Evolutionary conservation across 2,113 vertebrate species (phyloP), one percentile per base, ranked within the genome.

Genomic region (Heteronetta atricapilla): DNA sequence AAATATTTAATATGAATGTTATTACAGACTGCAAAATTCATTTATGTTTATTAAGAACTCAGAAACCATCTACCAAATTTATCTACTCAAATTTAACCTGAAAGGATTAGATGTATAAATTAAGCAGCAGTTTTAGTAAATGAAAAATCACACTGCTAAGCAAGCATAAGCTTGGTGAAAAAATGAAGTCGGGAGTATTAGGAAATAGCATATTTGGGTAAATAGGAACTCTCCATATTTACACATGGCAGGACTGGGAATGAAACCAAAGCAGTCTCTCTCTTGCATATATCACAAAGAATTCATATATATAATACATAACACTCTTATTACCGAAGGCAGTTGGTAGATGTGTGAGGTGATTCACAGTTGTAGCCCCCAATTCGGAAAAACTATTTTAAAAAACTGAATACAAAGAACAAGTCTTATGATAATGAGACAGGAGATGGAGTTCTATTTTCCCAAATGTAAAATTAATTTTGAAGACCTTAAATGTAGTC

Each of bases 151-250:
- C 34, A 17, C 50, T 25, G 10, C 40, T 75, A 77, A 74, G 9
- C 28, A 44, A 90, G 52, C 22, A 21, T 25, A 60, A 42, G 18
- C 4, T 20, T 44, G 10, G 56, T 38, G 3, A 0, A 5, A 31
- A 74, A 64, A 6, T n/a, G 36, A 67, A 70, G 34, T 13, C 53
- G 22, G 29, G 26, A 86, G 11, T 40, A 36, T 15, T 38, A 77
- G 48, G 48, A 94, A 82, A 93, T 48, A 16, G 34, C 6, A 4
- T 56, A 28, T 81, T 86, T 77, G 42, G 59, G 76, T 64, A 93
- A 88, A 93, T n/a, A 91, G 86, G 68, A 86, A 34, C 38, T 86
- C 52, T 81, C 46, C 19, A 8, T 92, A 60, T 88, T 91, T 94
- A 58, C 77, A 48, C 16, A 29, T 36, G 15, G 60, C 34, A 44